Evolutionary conservation across 2,797 vertebrate species (phyloP), one percentile per base, ranked within the genome.

Genomic region (Poecile montanus): DNA sequence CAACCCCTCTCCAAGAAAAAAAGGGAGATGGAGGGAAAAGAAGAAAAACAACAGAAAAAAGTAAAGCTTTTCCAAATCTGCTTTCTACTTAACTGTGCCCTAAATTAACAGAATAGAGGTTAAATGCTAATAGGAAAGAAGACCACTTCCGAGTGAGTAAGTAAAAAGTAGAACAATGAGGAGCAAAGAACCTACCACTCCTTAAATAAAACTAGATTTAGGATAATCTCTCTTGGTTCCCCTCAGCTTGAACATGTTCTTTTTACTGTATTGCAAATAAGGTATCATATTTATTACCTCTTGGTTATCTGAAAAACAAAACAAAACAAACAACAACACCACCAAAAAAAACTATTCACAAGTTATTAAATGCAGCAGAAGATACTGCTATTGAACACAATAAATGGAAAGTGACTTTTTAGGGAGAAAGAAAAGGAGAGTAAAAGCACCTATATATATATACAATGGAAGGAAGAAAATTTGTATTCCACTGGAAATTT

Each of bases 31-130:
- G 13, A 4, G 1, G 3, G 3, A 7, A 36, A 9, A 66, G 40
- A 71, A 45, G 27, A 75, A 58, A 56, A 81, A 36, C 5, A 72
- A 61, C 14, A 87, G 40, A 53, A n/a, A 56, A 56, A 92, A 63
- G 36, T 17, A 40, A 0, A 38, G 40, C 9, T 86, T 93, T 72
- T 63, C 50, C 48, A 81, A 80, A 77, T 22, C 57, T 11, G 27
- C 17, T 12, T 72, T 73, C 67, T 42, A 56, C 51, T 81, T 89
- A 62, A 61, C 26, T 32, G 23, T 80, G 82, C n/a, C 75, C 86
- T 87, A 79, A 91, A 95, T 87, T 89, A 76, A 85, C 7, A 86
- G 9, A 15, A 77, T 56, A 79, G 72, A 88, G 85, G 83, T 96
- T 94, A 94, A 94, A 93, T 34, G 29, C 48, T 88, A 95, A 72